Evolutionary conservation across 1,140 invertebrate species (phyloP).

Genomic region (Dendrolimus punctatus): DNA sequence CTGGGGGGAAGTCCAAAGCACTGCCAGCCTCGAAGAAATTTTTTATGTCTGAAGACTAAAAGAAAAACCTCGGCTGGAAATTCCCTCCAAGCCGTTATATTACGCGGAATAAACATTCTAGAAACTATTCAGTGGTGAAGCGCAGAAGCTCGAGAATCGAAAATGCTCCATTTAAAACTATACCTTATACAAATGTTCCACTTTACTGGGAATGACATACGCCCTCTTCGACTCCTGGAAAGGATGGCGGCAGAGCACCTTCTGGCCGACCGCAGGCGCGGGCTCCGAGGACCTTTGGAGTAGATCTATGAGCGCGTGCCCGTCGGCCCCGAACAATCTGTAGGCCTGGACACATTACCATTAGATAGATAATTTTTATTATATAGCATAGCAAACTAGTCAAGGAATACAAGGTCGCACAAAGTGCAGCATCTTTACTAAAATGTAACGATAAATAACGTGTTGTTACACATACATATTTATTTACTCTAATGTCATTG

Average conservation of each 20-base stretch:
- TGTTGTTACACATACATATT: too few relatives aligned
- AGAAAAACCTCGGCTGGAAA: too few relatives aligned
- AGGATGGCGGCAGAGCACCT: slow-evolving; percentile 96
- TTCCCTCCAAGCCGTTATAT: too few relatives aligned
- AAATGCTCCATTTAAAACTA: neutral
- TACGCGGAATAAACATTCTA: slow-evolving; percentile 2
- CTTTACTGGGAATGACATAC: slow-evolving; percentile 90
- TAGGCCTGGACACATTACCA: slow-evolving; percentile 65
- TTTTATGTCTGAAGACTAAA: too few relatives aligned
- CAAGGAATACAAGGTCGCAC: too few relatives aligned
- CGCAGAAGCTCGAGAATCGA: neutral
- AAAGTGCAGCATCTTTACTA: too few relatives aligned
- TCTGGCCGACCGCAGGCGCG: slow-evolving; percentile 82
- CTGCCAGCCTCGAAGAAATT: too few relatives aligned
- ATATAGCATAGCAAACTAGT: too few relatives aligned
- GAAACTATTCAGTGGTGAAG: too few relatives aligned
- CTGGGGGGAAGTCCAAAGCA: too few relatives aligned
- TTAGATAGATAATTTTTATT: neutral
- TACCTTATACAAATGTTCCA: slow-evolving; percentile 85
- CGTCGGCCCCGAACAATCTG: slow-evolving; percentile 92
- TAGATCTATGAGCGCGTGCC: slow-evolving; percentile 94
- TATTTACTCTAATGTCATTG: too few relatives aligned
- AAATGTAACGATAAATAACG: too few relatives aligned
- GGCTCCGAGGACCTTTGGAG: slow-evolving; percentile 86
- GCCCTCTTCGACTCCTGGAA: slow-evolving; percentile 97